These are phyloP conservation scores for Campopleginae sp. DNA, from an alignment of 2,888 invertebrate genomes.

Conservation along the genomic window DNA sequence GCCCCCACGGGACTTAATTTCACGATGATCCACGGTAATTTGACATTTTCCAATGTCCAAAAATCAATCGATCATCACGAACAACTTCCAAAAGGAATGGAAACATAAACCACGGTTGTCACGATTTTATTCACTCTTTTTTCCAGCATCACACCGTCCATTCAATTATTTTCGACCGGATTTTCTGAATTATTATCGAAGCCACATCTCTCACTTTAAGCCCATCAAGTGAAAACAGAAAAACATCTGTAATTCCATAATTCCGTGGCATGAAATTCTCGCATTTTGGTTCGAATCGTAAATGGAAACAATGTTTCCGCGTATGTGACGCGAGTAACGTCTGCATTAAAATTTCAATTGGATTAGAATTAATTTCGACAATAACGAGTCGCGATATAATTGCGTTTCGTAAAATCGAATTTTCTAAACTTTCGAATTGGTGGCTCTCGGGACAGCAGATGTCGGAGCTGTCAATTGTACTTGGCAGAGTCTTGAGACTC, in stretches of 20 bases:
- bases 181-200: not conserved
- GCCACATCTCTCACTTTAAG: not conserved
- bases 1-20: slow-evolving; percentile 75
- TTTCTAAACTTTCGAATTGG: slow-evolving; percentile 21
- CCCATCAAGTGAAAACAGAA: too few relatives aligned
- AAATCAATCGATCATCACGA: slow-evolving; percentile 62
- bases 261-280: too few relatives aligned
- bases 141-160: slow-evolving; percentile 8
- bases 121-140: not conserved
- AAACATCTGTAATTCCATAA: too few relatives aligned
- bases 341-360: not conserved
- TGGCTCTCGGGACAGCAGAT: not conserved
- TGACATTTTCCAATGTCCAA: slow-evolving; percentile 70
- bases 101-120: not conserved
- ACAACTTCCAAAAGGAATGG: not conserved
- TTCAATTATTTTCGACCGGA: not conserved
- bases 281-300: too few relatives aligned
- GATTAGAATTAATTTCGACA: not conserved
- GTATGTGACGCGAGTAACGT: not conserved
- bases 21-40: slow-evolving; percentile 81
- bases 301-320: too few relatives aligned
- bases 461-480: not conserved
- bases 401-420: slow-evolving; percentile 16
- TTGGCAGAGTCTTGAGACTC: too few relatives aligned
- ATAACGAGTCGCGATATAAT: not conserved